Percentiles rank a stretch among this genome's conserved stretches.
phyloP scores from a whole-genome alignment of 2,113 vertebrate genomes.

The Lepisosteus osseus region DNA sequence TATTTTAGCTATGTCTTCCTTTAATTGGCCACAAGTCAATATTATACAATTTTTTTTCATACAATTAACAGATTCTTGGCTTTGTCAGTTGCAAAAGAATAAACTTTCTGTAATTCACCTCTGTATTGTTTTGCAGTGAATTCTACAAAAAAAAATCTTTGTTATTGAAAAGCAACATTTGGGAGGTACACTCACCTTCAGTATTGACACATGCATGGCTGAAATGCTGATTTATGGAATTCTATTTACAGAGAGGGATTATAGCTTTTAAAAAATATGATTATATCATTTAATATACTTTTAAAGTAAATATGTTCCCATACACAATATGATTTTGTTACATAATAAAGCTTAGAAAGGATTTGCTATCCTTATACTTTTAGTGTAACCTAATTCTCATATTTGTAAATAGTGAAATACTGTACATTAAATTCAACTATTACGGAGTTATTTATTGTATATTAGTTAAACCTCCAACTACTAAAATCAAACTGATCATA shows the following conservation, averaged over 20 bases:
- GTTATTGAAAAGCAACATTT: conserved; percentile 42
- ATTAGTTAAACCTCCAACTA: conserved; percentile 34
- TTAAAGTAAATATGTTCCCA: conserved; percentile 69
- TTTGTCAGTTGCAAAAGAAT: no score
- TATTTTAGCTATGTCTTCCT: no score
- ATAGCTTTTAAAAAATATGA: conserved; percentile 71
- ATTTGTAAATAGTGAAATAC: conserved; percentile 72
- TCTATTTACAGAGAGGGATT: conserved; percentile 77
- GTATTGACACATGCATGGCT: conserved; percentile 50
- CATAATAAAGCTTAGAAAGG: conserved; percentile 72
- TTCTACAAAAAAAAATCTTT: no score
- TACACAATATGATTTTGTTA: conserved; percentile 56
- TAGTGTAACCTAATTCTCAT: conserved; percentile 73
- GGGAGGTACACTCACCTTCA: conserved; percentile 74
- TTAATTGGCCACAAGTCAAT: no score
- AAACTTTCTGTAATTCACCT: no score
- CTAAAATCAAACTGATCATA: conserved; percentile 27
- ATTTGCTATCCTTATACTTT: conserved; percentile 69
- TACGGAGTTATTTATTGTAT: conserved; percentile 41
- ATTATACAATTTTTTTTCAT: no score
- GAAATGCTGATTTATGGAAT: conserved; percentile 56
- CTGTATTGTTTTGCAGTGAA: no score
- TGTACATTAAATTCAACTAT: conserved; percentile 60
- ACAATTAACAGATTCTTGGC: no score
- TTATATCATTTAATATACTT: conserved; percentile 79